Percentiles rank a stretch among this genome's conserved stretches.
Evolutionary conservation across 30 jellyfish, hydroid and myxozoan genomes (phyloP).

Genomic region (Turritopsis rubra): DNA sequence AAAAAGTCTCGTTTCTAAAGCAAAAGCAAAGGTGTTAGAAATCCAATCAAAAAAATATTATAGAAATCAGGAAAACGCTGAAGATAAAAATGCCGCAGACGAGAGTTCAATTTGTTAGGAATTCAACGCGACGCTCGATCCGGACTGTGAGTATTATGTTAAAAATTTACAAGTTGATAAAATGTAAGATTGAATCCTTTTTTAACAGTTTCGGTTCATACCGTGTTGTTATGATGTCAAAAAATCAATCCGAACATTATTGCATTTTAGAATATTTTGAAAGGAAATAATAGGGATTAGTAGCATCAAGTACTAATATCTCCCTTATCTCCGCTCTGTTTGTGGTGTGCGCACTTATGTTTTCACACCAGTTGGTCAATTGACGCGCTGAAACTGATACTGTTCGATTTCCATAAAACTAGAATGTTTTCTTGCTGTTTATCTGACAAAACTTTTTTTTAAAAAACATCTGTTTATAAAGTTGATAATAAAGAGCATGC

Average conservation of each 20-base stretch:
- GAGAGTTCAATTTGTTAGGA: neutral
- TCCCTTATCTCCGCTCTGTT: neutral
- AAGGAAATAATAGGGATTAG: neutral
- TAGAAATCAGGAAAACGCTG: neutral
- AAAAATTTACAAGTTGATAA: too few relatives aligned
- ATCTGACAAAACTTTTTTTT: neutral
- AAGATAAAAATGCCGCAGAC: neutral
- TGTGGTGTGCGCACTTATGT: neutral
- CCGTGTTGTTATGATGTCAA: too few relatives aligned
- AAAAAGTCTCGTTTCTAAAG: neutral
- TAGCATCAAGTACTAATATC: neutral
- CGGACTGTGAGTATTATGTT: neutral
- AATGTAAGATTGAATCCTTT: too few relatives aligned
- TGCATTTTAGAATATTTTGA: neutral
- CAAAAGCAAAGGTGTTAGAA: neutral
- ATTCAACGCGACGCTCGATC: neutral
- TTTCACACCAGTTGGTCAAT: neutral
- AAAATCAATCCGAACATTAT: too few relatives aligned
- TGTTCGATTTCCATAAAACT: neutral
- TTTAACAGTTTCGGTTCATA: too few relatives aligned
- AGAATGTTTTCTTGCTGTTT: neutral
- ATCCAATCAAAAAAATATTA: too few relatives aligned
- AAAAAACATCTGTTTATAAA: neutral
- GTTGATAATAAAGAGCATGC: too few relatives aligned
- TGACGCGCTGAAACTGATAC: neutral